Evolutionary conservation across 92 coral and sea anemone genomes (phyloP), one percentile per base, ranked within the genome.

Genomic region (Bergia sp.): DNA sequence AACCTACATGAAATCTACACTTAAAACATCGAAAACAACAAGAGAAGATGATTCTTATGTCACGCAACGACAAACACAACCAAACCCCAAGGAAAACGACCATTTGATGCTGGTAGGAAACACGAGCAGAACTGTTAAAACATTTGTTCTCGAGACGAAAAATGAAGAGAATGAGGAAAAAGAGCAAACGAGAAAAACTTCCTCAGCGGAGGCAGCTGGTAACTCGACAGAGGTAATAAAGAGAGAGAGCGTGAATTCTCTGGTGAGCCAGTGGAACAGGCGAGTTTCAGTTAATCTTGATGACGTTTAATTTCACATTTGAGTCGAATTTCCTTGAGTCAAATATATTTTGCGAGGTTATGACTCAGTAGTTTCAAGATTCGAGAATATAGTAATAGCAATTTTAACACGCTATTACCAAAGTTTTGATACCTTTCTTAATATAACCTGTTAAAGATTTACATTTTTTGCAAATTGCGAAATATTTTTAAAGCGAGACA

Each of bases 1-100:
- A 72, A 84, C 87, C 64, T 84, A 84, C 66, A 84, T 84, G 87
- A 84, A 84, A 84, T 84, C 87, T n/a, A 84, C 79, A 29, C 87
- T 84, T 1, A 36, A 29, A 37, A 72, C 87, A 84, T 40, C 77
- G 49, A 84, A 84, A 84, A 47, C 77, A 7, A 84, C 87, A 2
- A 71, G 77, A n/a, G 77, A 69, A 29, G 65, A 72, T 0, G 79
- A 72, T 47, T 69, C 77, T 20, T 84, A 84, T 71, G 87, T 84
- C 87, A 84, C 87, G 79, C 87, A 84, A 69, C 87, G 36, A 37
- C 87, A 74, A 8, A 37, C 87, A 20, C 66, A 12, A 7, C 55
- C 50, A 16, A 84, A n/a, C 53, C 87, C 79, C 49, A 66, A 84
- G 75, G 87, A 43, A 71, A 72, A 44, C 71, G 87, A 84, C 11